Evolutionary conservation across 2,113 vertebrate genomes (phyloP), one percentile per base, ranked within the genome.

Genomic region (Terrapene triunguis): DNA sequence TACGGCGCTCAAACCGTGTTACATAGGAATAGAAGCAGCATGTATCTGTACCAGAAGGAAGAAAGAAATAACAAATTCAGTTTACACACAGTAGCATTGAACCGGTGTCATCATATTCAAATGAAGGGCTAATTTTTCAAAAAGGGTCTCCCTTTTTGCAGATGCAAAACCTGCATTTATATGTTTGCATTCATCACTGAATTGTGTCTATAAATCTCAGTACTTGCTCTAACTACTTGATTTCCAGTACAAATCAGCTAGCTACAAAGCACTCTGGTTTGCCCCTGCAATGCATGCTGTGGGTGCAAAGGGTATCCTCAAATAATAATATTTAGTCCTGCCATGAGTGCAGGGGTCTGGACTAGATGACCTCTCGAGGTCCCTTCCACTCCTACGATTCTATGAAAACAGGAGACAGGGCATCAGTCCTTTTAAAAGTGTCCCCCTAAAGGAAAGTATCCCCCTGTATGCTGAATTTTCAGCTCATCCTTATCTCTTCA

Each of bases 391-490:
- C 53, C 21, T 22, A 54, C 8, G 8, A 54, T 54, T 54, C 53
- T 54, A 54, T 22, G 21, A 54, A 54, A 54, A 72, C 16, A 38
- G 69, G 35, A 72, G n/a, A 74, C 9, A 22, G 19, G 19, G 21
- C 57, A 78, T 3, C 65, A 57, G 44, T 17, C 80, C 50, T 50
- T 53, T 85, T 78, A 72, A 1, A 38, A 59, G 5, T 6, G 9
- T 0, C 1, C 0, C 2, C 1, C 5, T 54, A 5, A 0, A 42
- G 78, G 42, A 79, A 1, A 14, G 4, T 8, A 5, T 35, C 1
- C 4, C 5, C 6, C 53, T 72, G 29, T 10, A 10, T 14, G 13
- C 27, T 35, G 59, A 62, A 32, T 50, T 79, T 79, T 32, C 27
- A 50, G 47, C 48, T 19, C 27, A 51, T 29, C 3, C 0, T 89